Evolutionary conservation across 2,113 vertebrate species (phyloP), one percentile per base, ranked within the genome.

Genomic region (Polypterus senegalus): DNA sequence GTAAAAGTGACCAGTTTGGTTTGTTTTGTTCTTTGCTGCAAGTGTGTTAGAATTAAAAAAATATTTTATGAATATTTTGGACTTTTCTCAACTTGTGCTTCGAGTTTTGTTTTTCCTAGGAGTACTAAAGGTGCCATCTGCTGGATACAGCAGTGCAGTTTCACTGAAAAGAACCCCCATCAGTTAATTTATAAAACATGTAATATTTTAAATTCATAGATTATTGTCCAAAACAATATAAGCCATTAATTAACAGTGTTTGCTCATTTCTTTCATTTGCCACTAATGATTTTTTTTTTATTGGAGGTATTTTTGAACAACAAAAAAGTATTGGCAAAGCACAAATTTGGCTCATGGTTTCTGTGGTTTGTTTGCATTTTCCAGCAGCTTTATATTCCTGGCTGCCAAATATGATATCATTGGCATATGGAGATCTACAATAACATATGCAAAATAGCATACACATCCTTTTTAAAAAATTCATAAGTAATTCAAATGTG

Each of bases 71-170:
- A 27, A 27, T 27, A 27, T 27, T 27, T 27, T 27, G 27, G 27
- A 27, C 27, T 27, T 27, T 27, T 27, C 27, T 27, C 27, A 27
- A 27, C 27, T 27, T 27, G 27, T 27, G 27, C 27, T 27, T 27
- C 27, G 2, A 27, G 27, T 27, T 27, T 27, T 27, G 27, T 27
- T 27, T 27, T 27, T 27, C 27, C 27, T 27, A 27, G 27, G 27
- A 27, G 27, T 79, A 81, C 72, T 83, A 69, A 85, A 81, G 85
- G 78, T 86, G 86, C 86, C 86, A 86, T 77, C 86, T 87, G 3
- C 79, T 83, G 86, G 82, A 5, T 4, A 0, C 0, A 47, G 71
- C 66, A 76, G 73, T 81, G 74, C 80, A 67, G 5, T 47, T 69
- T 54, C 47, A 7, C 9, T 9, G 43, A 55, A 11, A 55, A 11